Percentiles rank a stretch among this genome's conserved stretches.
Conservation (phyloP, 2,113 vertebrate genomes). For the Oryctolagus cuniculus region DNA sequence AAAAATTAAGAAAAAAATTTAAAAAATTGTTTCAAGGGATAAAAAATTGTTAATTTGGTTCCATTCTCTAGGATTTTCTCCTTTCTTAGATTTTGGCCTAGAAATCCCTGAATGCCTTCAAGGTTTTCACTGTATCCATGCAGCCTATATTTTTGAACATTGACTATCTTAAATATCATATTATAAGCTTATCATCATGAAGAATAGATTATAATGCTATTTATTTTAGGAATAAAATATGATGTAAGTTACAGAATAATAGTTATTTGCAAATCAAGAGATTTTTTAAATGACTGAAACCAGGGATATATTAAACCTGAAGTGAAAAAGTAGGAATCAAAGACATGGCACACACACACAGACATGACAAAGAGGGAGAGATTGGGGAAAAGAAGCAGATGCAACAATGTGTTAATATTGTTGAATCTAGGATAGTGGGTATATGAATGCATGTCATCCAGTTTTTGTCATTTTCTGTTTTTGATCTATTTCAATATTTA, state of each 20-base stretch:
- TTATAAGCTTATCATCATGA: not conserved
- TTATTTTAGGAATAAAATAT: not conserved
- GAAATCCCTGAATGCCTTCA: not conserved
- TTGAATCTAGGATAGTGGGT: not conserved
- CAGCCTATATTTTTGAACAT: not conserved
- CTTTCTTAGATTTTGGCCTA: not conserved
- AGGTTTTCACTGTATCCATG: not conserved
- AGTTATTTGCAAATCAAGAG: not conserved
- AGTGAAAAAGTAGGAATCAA: not conserved
- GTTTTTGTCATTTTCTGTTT: not conserved
- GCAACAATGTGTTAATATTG: not conserved
- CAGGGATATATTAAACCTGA: not conserved
- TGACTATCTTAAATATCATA: not conserved
- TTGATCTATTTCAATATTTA: not conserved
- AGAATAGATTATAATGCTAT: not conserved
- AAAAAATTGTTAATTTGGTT: not conserved
- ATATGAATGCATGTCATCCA: not conserved
- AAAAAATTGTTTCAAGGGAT: no score
- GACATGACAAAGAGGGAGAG: rapidly evolving
- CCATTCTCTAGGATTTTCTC: not conserved
- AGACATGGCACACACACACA: not conserved
- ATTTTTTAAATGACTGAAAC: not conserved
- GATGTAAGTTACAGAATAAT: not conserved
- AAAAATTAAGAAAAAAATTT: no score
- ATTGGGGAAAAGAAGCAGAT: not conserved